These are phyloP conservation scores for Gymnocypris eckloni DNA, from an alignment of 2,797 vertebrate species.

Conservation along the genomic window DNA sequence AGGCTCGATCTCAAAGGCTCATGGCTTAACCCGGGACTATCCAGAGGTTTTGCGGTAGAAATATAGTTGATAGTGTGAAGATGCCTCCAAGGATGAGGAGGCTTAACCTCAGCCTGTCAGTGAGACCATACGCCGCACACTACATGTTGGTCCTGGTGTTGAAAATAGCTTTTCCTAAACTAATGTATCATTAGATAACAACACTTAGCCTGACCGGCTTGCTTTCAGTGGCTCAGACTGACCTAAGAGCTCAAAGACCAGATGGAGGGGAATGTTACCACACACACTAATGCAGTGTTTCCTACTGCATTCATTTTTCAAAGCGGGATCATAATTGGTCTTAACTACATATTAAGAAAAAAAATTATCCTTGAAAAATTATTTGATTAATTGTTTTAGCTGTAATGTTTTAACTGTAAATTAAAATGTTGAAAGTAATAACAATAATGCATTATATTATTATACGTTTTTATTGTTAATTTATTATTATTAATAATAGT, in stretches of 20 bases:
- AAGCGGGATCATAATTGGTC: neutral
- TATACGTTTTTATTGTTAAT: too few species aligned
- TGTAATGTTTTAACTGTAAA: too few species aligned
- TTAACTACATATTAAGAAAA: neutral
- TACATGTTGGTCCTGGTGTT: constrained; percentile 12
- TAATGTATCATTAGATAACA: constrained; percentile 42
- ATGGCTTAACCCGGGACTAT: constrained; percentile 26
- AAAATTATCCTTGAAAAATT: neutral
- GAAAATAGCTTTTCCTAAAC: constrained; percentile 38
- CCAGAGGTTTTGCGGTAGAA: neutral
- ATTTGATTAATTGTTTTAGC: neutral
- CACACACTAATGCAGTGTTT: neutral
- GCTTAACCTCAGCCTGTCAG: too few species aligned
- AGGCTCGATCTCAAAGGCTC: constrained; percentile 25
- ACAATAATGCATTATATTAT: too few species aligned
- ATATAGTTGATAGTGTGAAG: constrained; percentile 14
- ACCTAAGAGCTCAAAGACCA: constrained; percentile 12
- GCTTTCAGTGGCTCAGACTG: constrained; percentile 5
- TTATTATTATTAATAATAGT: too few species aligned
- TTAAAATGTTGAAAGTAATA: too few species aligned
- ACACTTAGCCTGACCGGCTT: neutral
- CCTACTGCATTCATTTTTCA: neutral
- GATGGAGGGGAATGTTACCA: neutral
- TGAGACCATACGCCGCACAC: too few species aligned
- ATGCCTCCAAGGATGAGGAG: constrained; percentile 27